phyloP scores from a whole-genome alignment of 2,113 vertebrate genomes.

The Pterocles orientalis region DNA sequence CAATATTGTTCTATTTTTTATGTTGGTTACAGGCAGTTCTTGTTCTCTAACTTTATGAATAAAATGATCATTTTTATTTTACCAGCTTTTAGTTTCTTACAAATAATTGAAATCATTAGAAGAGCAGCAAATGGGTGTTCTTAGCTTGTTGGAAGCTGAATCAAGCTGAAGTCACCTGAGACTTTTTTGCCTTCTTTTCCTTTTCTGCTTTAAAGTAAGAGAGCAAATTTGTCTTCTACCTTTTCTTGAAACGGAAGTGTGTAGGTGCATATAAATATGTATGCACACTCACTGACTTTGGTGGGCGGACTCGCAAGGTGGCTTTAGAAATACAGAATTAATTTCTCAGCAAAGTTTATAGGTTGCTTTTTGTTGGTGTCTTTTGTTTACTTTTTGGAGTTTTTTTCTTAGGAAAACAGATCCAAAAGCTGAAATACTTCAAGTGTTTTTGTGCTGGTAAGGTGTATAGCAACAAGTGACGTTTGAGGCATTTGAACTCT shows the following conservation, averaged over 20 bases:
- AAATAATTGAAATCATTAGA: constrained; percentile 16
- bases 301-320: constrained; percentile 42
- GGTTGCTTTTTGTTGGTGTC: neutral
- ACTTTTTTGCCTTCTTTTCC: neutral
- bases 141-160: neutral
- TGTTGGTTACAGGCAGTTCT: neutral
- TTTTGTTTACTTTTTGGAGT: neutral
- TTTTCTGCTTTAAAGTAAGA: neutral
- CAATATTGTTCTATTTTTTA: constrained; percentile 17
- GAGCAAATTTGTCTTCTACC: neutral
- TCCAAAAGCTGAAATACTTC: neutral
- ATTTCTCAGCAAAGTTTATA: neutral
- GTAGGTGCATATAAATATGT: constrained; percentile 39
- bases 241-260: constrained; percentile 1
- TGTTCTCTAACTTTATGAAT: constrained; percentile 4
- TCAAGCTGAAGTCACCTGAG: constrained; percentile 10
- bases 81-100: neutral
- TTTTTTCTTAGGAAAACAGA: neutral
- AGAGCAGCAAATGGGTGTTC: constrained; percentile 4
- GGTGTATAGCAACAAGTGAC: neutral
- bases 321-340: constrained; percentile 3
- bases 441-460: neutral
- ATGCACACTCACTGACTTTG: neutral
- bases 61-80: constrained; percentile 26
- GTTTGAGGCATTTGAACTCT: neutral